phyloP scores from a whole-genome alignment of 2,797 vertebrate genomes.

The Vespertilio murinus region DNA sequence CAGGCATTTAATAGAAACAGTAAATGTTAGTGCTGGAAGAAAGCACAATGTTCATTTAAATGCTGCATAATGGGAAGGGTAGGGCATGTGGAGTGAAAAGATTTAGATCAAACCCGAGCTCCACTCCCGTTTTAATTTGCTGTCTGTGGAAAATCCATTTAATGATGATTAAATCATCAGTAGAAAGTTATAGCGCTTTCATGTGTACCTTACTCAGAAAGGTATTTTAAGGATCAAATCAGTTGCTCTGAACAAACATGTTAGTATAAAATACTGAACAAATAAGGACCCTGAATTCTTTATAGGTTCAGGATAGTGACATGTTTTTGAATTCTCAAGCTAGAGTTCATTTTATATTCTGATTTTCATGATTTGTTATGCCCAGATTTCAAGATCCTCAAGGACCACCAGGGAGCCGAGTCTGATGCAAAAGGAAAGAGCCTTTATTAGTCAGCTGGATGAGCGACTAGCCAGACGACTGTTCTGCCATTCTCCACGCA shows the following conservation, averaged over 20 bases:
- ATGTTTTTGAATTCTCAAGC: neutral
- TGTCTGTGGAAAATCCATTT: neutral
- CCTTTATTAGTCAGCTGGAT: too few species aligned
- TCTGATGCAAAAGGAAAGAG: too few species aligned
- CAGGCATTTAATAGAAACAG: constrained; percentile 36
- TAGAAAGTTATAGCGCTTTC: neutral
- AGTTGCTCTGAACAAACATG: neutral
- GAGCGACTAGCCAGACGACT: too few species aligned
- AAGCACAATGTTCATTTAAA: constrained; percentile 34
- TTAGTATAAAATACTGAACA: neutral
- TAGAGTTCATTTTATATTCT: neutral
- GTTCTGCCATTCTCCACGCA: too few species aligned
- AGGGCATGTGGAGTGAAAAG: neutral
- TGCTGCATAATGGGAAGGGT: neutral
- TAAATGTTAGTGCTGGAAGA: constrained; percentile 26
- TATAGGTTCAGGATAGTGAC: neutral
- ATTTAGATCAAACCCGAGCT: neutral
- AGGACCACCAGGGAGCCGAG: too few species aligned
- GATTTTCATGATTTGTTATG: neutral
- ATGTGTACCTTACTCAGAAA: neutral
- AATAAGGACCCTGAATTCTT: neutral
- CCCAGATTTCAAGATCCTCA: too few species aligned
- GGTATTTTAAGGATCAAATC: neutral
- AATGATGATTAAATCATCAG: neutral
- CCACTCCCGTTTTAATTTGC: neutral